Base-by-base conservation (phyloP, 2,113 vertebrate species). In the Irena cyanogastra region DNA sequence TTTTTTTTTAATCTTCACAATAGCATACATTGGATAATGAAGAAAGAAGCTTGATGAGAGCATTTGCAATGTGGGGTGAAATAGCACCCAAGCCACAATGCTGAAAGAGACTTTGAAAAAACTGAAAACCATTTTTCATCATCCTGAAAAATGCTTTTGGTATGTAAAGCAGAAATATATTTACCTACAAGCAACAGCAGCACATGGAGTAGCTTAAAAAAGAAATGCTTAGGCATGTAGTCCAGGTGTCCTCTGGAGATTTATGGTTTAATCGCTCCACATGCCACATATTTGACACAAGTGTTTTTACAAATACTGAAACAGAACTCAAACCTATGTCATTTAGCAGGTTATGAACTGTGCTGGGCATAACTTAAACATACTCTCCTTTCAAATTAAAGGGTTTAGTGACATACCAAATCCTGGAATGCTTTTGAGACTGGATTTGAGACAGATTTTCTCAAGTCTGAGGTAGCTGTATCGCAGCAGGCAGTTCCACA, bases 401-500 rank as follows among this genome's bases (percentile, higher is more conserved):
- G 31, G 11, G 84, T 74, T 75, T 53, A 85, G 66, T 56, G 79
- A 97, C 98, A 33, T 98, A 99, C 99, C 99, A 94, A 99, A 99
- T 95, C 99, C 99, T 2, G 99, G 99, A 95, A 99, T 98, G 65
- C 98, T 97, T 98, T 99, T 99, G 81, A 99, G 98, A 79, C 96
- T 98, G 63, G 98, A 99, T 97, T 99, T 99, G 90, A 99, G 99
- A 97, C 99, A 99, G 97, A 99, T 98, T 98, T 99, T 99, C 97
- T 99, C 98, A 98, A 99, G 97, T 81, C 99, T 98, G 94, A 99
- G 99, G 98, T 99, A 99, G 98, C 99, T 99, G 96, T 98, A 99
- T 96, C 99, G 98, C 96, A 99, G 98, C 91, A 99, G 98, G 94
- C 99, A 99, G 89, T 99, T 99, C 99, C 99, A 99, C 16, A 99